Evolutionary conservation across 2,797 vertebrate species (phyloP).

Genomic region (Synanceia verrucosa): DNA sequence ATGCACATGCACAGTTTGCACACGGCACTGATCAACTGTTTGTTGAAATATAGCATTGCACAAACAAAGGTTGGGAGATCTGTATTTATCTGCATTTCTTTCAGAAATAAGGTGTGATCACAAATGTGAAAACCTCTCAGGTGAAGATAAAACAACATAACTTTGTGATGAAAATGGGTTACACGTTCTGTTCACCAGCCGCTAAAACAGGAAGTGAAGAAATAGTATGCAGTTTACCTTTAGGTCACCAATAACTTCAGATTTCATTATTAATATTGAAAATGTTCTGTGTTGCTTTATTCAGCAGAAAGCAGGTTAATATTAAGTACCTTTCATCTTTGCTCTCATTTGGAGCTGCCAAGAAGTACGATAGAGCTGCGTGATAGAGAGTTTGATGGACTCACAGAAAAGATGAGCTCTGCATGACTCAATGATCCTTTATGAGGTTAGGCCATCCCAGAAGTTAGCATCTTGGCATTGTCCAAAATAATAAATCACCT

Average conservation of each 20-base stretch:
- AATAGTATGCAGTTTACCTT: not conserved
- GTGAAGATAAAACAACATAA: not conserved
- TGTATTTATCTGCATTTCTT: too few species aligned
- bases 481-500: too few species aligned
- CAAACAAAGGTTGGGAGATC: not conserved
- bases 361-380: accelerated
- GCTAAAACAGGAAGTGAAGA: not conserved
- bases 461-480: too few species aligned
- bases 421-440: too few species aligned
- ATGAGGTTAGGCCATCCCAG: too few species aligned
- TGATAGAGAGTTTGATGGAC: too few species aligned
- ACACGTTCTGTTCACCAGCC: not conserved
- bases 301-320: not conserved
- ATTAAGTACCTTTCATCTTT: not conserved
- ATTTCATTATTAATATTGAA: not conserved
- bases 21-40: not conserved
- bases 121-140: not conserved
- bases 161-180: too few species aligned
- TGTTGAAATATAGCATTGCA: not conserved
- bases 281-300: not conserved
- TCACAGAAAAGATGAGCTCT: too few species aligned
- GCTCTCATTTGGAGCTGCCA: not conserved
- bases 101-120: not conserved
- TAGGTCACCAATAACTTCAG: not conserved
- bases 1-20: not conserved